Percentiles rank a stretch among this genome's conserved stretches.
phyloP scores from a whole-genome alignment of 2,113 vertebrate genomes.

The Urocynchramus pylzowi region DNA sequence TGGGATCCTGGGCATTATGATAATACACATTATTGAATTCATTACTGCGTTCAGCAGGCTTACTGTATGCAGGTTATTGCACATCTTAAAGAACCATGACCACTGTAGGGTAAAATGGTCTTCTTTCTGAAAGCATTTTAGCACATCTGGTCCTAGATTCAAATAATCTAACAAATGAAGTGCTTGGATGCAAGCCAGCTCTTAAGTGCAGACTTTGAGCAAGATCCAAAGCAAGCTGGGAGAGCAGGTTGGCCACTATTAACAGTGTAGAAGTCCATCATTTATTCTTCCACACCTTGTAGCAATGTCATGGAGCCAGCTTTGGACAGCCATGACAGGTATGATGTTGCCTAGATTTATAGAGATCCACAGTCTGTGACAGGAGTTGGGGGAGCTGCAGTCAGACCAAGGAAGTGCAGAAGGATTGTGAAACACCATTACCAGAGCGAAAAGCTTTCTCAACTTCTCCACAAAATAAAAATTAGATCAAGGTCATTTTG shows the following conservation, averaged over 20 bases:
- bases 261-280: neutral
- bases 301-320: neutral
- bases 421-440: neutral
- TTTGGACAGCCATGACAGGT: neutral
- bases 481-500: neutral
- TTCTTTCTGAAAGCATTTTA: slow-evolving; percentile 40
- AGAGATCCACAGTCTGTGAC: neutral
- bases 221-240: neutral
- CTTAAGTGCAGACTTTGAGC: slow-evolving; percentile 10
- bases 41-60: neutral
- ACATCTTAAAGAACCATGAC: slow-evolving; percentile 23
- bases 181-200: slow-evolving; percentile 39
- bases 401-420: neutral
- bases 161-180: slow-evolving; percentile 13
- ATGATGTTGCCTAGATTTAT: neutral
- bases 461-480: neutral
- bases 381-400: neutral
- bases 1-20: neutral
- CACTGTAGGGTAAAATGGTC: neutral
- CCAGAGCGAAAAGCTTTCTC: neutral
- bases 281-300: neutral
- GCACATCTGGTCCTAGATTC: slow-evolving; percentile 54
- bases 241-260: neutral
- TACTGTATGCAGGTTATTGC: neutral
- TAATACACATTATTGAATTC: slow-evolving; percentile 27